phyloP scores from a whole-genome alignment of 37 sponge, comb jelly and placozoan species.

The Beroe forskalii region DNA sequence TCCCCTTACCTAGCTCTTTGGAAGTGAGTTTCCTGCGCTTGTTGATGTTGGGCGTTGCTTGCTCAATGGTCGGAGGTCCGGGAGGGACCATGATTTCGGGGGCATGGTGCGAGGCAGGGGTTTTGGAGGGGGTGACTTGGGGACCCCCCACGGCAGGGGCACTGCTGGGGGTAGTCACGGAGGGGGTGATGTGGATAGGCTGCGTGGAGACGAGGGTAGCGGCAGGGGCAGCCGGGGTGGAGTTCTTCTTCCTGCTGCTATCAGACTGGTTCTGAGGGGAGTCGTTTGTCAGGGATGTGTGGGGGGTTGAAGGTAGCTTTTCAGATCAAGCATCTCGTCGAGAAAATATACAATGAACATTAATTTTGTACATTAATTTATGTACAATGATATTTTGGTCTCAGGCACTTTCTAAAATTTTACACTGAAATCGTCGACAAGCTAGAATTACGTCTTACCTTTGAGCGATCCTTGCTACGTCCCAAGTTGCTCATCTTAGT shows the following conservation, averaged over 20 bases:
- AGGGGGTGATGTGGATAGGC: slow-evolving; percentile 56
- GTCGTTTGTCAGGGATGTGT: too few species aligned
- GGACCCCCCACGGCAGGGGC: neutral
- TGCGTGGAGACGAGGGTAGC: neutral
- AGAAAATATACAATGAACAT: too few species aligned
- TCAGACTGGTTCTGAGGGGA: slow-evolving; percentile 45
- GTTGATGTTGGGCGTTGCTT: slow-evolving; percentile 42
- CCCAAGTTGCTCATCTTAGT: slow-evolving; percentile 52
- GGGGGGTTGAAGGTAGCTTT: too few species aligned
- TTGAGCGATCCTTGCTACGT: slow-evolving; percentile 17
- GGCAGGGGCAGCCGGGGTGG: slow-evolving; percentile 18
- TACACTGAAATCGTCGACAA: too few species aligned
- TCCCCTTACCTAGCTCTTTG: slow-evolving; percentile 48
- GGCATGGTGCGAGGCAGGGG: neutral
- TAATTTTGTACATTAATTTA: neutral
- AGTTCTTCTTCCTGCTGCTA: neutral
- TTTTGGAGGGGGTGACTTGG: neutral
- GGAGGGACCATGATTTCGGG: neutral
- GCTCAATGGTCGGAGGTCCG: slow-evolving; percentile 19
- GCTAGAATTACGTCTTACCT: too few species aligned
- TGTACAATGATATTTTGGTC: too few species aligned
- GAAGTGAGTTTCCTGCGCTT: slow-evolving; percentile 60
- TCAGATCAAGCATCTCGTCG: too few species aligned
- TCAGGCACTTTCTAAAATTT: too few species aligned
- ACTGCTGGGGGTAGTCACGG: slow-evolving; percentile 2